A percentile compares a stretch with the other conserved stretches of the same genome.
These are phyloP conservation scores for Panthera tigris DNA, from an alignment of 2,113 vertebrate species.

Conservation along the genomic window DNA sequence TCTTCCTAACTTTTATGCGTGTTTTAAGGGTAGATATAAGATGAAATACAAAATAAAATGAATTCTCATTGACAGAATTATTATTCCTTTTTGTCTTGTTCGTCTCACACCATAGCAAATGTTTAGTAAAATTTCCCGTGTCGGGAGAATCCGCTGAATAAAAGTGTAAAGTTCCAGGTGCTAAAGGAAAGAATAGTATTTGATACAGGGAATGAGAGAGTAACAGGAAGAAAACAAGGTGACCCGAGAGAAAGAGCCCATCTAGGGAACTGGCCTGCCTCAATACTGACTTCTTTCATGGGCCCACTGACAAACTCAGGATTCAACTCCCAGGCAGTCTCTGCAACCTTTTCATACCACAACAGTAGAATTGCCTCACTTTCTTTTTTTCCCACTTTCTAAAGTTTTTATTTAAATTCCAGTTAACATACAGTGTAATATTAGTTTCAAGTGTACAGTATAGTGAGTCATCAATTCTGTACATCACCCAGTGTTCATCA, in stretches of 20 bases:
- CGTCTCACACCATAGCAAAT: neutral
- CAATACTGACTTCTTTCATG: neutral
- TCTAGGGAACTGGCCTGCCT: neutral
- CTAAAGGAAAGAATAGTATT: neutral
- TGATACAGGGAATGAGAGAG: neutral
- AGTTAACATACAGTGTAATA: no score
- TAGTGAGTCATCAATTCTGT: no score
- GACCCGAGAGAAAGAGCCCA: neutral
- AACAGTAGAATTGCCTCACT: neutral
- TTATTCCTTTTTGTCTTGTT: neutral
- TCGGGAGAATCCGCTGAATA: neutral
- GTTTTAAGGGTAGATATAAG: neutral
- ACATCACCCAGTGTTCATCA: no score
- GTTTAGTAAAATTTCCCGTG: neutral
- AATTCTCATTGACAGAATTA: neutral
- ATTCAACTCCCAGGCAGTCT: neutral
- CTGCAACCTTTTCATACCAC: neutral
- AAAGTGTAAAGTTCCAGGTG: neutral
- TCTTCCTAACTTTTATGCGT: neutral
- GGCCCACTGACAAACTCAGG: neutral
- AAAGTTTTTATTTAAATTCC: no score
- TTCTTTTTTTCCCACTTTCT: neutral
- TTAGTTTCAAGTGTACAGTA: no score
- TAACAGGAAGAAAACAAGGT: neutral
- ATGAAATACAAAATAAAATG: neutral